These are phyloP conservation scores for Agrochola macilenta DNA, from an alignment of 2,888 invertebrate genomes.

Conservation along the genomic window DNA sequence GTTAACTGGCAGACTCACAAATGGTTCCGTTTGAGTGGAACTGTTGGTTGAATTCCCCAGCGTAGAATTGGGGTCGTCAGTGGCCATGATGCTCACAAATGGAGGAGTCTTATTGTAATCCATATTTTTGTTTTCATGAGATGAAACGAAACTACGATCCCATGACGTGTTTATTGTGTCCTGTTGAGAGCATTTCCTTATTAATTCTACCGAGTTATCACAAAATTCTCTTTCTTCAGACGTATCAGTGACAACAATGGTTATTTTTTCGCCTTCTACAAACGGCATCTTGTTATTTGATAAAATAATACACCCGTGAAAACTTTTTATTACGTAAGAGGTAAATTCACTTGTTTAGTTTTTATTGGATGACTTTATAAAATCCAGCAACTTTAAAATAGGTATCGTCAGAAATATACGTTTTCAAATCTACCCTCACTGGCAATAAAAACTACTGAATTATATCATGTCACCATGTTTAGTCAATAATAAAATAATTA, in stretches of 20 bases:
- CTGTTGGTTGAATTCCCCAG: constrained; percentile 70
- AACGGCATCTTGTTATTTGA: constrained; percentile 65
- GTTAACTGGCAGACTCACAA: constrained; percentile 69
- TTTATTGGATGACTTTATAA: neutral
- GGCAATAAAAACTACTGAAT: neutral
- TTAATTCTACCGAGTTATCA: constrained; percentile 80
- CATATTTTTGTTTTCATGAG: constrained; percentile 73
- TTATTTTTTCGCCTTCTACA: constrained; percentile 58
- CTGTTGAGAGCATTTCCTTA: constrained; percentile 79
- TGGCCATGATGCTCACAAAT: constrained; percentile 79
- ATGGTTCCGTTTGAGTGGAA: constrained; percentile 81
- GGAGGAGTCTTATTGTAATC: constrained; percentile 77
- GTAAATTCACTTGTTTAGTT: neutral
- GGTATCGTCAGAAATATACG: neutral
- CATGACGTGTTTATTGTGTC: constrained; percentile 80
- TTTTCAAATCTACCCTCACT: constrained; percentile 26
- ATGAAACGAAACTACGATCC: constrained; percentile 77
- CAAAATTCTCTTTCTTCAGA: constrained; percentile 68
- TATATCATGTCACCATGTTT: neutral
- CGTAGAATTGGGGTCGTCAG: constrained; percentile 73
- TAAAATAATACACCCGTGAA: constrained; percentile 11
- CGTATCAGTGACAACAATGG: constrained; percentile 66
- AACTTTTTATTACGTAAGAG: constrained; percentile 21
- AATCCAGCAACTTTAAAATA: neutral
- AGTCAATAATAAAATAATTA: neutral